Percentiles rank a stretch among this genome's conserved stretches.
Conservation (phyloP, 2,888 invertebrate species). For the Muscina levida region DNA sequence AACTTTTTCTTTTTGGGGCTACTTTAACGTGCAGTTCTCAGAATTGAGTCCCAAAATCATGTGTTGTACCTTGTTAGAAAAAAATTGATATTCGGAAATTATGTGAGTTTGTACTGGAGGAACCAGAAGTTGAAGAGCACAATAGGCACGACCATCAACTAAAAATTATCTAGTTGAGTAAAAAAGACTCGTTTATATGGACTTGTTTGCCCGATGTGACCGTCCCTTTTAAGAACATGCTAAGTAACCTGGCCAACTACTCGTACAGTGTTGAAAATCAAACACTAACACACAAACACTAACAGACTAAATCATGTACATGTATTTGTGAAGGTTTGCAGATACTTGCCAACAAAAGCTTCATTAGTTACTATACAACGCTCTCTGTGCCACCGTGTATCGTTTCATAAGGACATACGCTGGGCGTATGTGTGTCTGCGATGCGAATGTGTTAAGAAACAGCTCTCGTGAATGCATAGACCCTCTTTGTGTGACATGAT, state of each 20-base stretch:
- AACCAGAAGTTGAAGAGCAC: no score
- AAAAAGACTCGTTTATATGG: no score
- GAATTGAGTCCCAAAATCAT: no score
- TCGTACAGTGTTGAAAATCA: background rate
- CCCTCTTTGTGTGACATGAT: slow-evolving; percentile 52
- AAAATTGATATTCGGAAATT: no score
- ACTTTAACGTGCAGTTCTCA: no score
- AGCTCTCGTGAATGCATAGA: no score
- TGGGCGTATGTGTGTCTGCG: slow-evolving; percentile 19
- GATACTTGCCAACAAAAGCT: slow-evolving; percentile 39
- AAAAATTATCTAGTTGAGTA: no score
- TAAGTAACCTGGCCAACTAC: slow-evolving; percentile 39
- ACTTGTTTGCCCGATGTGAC: slow-evolving; percentile 42
- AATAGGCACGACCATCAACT: no score
- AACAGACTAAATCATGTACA: background rate
- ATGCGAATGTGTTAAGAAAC: slow-evolving; percentile 8
- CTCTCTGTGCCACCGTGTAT: slow-evolving; percentile 5
- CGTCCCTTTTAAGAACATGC: slow-evolving; percentile 46
- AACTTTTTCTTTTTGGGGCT: no score
- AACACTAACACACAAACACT: slow-evolving; percentile 1
- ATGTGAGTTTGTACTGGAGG: no score
- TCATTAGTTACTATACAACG: slow-evolving; percentile 53
- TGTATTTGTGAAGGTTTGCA: background rate
- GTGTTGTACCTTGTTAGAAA: no score
- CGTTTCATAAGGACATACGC: background rate